These are phyloP conservation scores for Caenorhabditis sp. DNA, from an alignment of 2,888 invertebrate genomes.

Conservation along the genomic window DNA sequence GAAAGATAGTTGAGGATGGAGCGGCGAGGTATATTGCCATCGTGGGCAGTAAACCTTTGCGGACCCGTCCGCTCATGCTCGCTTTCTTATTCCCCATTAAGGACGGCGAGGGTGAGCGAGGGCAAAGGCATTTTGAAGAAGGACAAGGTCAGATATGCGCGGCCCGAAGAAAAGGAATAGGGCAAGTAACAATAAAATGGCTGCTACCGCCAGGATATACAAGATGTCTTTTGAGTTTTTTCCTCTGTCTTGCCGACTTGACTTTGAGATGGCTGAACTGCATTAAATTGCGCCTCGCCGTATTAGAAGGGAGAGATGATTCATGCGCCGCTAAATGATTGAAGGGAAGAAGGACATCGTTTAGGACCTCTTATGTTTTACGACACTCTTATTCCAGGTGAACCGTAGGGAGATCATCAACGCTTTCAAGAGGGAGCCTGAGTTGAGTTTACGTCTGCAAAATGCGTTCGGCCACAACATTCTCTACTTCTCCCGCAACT, in stretches of 20 bases:
- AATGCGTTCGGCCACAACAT: conserved; percentile 86
- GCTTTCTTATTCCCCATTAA: conserved; percentile 28
- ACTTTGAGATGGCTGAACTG: conserved; percentile 13
- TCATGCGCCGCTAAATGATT: conserved; percentile 1
- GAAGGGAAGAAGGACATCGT: conserved; percentile 17
- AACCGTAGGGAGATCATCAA: conserved; percentile 71
- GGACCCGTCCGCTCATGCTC: conserved; percentile 1
- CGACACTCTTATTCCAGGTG: conserved; percentile 64
- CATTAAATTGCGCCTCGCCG: conserved; percentile 19
- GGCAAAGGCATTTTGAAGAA: conserved; percentile 47
- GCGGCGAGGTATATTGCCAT: conserved; percentile 26
- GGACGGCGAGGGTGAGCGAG: conserved; percentile 13
- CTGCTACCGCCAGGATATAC: conserved; percentile 42
- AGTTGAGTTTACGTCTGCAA: conserved; percentile 73
- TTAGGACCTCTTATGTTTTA: background rate
- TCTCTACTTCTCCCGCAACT: conserved; percentile 91
- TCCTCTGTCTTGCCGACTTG: conserved; percentile 10
- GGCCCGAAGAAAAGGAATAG: conserved; percentile 48
- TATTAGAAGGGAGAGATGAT: conserved; percentile 28
- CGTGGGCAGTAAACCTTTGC: conserved; percentile 29
- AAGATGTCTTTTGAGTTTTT: conserved; percentile 26
- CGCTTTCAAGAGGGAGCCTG: conserved; percentile 73
- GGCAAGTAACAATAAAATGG: conserved; percentile 54
- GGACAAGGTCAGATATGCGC: conserved; percentile 60
- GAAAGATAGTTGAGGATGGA: background rate